Evolutionary conservation across 2,113 vertebrate species (phyloP), one percentile per base, ranked within the genome.

Genomic region (Arenaria interpres): DNA sequence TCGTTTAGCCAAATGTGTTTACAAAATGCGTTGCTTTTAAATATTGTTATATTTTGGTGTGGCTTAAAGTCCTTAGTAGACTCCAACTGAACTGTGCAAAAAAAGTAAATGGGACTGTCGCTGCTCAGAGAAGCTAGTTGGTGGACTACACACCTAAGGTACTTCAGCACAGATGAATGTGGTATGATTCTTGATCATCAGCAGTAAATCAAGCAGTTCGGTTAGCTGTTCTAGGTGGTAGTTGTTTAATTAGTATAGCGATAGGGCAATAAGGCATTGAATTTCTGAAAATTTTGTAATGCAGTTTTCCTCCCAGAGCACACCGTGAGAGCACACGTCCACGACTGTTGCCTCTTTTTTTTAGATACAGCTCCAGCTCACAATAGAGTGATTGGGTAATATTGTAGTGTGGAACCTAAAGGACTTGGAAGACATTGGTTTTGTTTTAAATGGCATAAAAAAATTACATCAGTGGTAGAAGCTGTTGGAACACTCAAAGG

Each of bases 291-390:
- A n/a, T 37, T 56, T 76, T 73, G 35, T 62, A 19, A 30, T 45
- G 39, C 32, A 20, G 0, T 53, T 79, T 94, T 88, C 21, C 32
- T 69, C 15, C 37, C 7, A 4, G 12, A 73, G 35, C 54, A 35
- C 7, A 5, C 16, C 30, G 8, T 50, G 62, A 37, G 45, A 66
- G 57, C n/a, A 43, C 25, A 19, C 0, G 0, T 73, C 43, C 37
- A 1, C 62, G 23, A 8, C 69, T 54, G 30, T 48, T 85, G 62
- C 35, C n/a, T n/a, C n/a, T n/a, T n/a, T n/a, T n/a, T n/a, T n/a
- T n/a, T n/a, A n/a, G n/a, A n/a, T 32, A 11, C 10, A 80, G 50
- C 64, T 82, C 39, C 39, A 39, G 37, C 60, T 89, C 23, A 23
- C 53, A 46, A 1, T 1, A 33, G 28, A 51, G 23, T 45, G 46